phyloP scores from a whole-genome alignment of 2,888 invertebrate species.

The Stratiomys singularior region DNA sequence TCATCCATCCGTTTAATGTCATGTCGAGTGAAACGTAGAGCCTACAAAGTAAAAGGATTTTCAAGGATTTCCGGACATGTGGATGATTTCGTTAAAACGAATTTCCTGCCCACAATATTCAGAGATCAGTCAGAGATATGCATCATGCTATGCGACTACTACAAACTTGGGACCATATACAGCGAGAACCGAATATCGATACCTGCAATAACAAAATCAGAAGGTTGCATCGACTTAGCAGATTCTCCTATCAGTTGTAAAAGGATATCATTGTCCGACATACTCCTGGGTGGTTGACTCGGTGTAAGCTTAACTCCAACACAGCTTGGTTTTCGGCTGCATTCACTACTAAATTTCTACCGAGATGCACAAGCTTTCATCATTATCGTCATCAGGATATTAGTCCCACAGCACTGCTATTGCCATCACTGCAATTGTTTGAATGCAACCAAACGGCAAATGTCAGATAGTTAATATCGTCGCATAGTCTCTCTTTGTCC shows the following conservation, averaged over 20 bases:
- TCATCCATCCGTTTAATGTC: background rate
- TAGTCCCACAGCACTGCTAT: background rate
- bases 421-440: constrained; percentile 23
- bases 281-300: background rate
- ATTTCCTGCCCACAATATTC: background rate
- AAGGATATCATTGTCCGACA: background rate
- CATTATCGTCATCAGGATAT: background rate
- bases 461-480: constrained; percentile 13
- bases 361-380: too few species aligned
- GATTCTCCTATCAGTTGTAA: background rate
- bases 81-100: background rate
- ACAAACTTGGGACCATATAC: background rate
- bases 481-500: background rate
- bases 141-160: background rate
- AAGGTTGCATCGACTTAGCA: background rate
- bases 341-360: too few species aligned
- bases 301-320: background rate
- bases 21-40: background rate
- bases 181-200: background rate
- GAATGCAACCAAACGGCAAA: constrained; percentile 25
- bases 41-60: constrained; percentile 14
- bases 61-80: background rate
- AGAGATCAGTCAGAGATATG: background rate
- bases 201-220: too few species aligned
- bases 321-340: background rate